phyloP scores from a whole-genome alignment of 92 coral and sea anemone genomes.

The Scolanthus callimorphus region DNA sequence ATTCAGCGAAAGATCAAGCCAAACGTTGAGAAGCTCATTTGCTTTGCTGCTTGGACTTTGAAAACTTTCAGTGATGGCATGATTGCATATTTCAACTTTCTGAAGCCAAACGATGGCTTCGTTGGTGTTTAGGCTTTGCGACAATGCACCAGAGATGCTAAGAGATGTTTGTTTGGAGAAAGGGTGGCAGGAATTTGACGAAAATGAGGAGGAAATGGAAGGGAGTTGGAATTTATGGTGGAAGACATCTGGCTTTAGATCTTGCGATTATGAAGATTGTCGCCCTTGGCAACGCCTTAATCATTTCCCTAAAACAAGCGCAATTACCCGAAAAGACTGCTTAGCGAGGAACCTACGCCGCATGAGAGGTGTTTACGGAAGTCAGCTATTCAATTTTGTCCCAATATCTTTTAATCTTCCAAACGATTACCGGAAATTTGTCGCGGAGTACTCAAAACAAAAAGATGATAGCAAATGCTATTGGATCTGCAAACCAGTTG shows the following conservation, averaged over 20 bases:
- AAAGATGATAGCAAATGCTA: constrained; percentile 20
- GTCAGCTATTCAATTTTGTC: constrained; percentile 53
- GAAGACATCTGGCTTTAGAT: constrained; percentile 77
- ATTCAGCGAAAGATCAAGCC: no score
- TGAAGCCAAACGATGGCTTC: constrained; percentile 17
- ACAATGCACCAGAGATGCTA: constrained; percentile 73
- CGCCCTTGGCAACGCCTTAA: constrained; percentile 91
- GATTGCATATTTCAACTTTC: no score
- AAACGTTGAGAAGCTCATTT: no score
- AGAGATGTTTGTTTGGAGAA: constrained; percentile 70
- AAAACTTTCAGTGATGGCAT: no score
- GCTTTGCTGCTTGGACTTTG: no score
- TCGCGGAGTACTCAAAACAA: constrained; percentile 69
- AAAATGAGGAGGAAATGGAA: constrained; percentile 21
- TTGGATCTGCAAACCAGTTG: constrained; percentile 89
- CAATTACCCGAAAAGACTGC: constrained; percentile 75
- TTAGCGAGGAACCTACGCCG: constrained; percentile 78
- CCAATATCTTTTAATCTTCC: constrained; percentile 75
- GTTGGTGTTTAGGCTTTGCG: constrained; percentile 73
- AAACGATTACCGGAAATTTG: constrained; percentile 78
- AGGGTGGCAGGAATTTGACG: constrained; percentile 75
- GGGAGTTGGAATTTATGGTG: constrained; percentile 86
- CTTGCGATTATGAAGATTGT: constrained; percentile 71
- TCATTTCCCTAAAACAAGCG: constrained; percentile 78
- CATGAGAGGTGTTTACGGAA: constrained; percentile 77